Evolutionary conservation across 2,797 vertebrate species (phyloP), one percentile per base, ranked within the genome.

Genomic region (Melanotaenia parkinsoni): DNA sequence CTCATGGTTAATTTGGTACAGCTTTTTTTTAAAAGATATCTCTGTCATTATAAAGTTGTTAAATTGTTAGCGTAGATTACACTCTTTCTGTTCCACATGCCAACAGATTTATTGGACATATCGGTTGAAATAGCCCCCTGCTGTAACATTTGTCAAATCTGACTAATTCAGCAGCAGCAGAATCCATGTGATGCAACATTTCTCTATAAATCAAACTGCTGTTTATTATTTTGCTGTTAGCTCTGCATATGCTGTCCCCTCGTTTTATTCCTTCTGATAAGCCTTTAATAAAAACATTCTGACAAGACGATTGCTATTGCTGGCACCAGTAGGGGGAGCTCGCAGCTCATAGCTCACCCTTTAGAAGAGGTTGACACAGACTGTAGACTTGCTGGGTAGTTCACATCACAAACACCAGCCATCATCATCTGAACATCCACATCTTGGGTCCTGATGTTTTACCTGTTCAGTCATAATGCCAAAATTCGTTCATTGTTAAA

Each of bases 251-350:
- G 32, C 60, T 58, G 38, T 53, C 60, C 35, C 58, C 56, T 76
- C 11, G 12, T 47, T 58, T 47, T 3, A 16, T 16, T 13, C 9
- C 62, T 66, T 61, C 70, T 76, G 11, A 69, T 53, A 59, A 33
- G 30, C 32, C 30, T 54, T 26, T 14, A 58, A 64, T 26, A 12
- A n/a, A 61, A 53, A 50, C n/a, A 37, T 22, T 30, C 37, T 43
- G 37, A 56, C 62, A 35, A 47, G 57, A 20, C 14, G 40, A 22
- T 33, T 63, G 35, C 58, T 53, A 38, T 32, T 22, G n/a, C 6
- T 53, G 33, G 0, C 12, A 84, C 90, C 97, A 95, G 96, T 94
- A 97, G 96, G 95, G 96, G 97, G 96, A 93, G 94, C 96, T 95
- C 94, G 91, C 91, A 96, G 84, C 89, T 95, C 95, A 93, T 68